Percentiles rank a stretch among this genome's conserved stretches.
phyloP scores from a whole-genome alignment of 1,140 invertebrate genomes.

The Nephila pilipes region DNA sequence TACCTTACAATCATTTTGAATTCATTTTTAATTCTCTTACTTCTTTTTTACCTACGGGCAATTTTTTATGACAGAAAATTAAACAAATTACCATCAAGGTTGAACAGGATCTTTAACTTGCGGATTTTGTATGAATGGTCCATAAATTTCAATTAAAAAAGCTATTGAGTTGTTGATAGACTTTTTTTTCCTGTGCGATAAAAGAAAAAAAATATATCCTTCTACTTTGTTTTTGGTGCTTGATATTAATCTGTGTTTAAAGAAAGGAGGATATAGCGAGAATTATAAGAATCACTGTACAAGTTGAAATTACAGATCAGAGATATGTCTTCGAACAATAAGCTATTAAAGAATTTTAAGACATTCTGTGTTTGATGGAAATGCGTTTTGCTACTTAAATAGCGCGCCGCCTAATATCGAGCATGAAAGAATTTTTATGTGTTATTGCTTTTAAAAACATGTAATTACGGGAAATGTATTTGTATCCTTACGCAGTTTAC shows the following conservation, averaged over 20 bases:
- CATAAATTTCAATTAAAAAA: conserved; percentile 6
- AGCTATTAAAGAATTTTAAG: too few species aligned
- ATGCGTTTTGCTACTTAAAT: too few species aligned
- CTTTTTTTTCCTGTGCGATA: not conserved
- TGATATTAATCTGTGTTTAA: not conserved
- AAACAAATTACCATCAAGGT: not conserved
- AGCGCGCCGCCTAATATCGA: too few species aligned
- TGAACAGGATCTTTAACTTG: not conserved
- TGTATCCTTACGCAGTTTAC: too few species aligned
- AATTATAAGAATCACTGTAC: not conserved
- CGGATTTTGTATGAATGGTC: not conserved
- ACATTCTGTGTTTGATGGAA: too few species aligned
- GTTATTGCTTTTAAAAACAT: too few species aligned
- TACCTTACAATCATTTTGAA: too few species aligned
- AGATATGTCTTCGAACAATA: not conserved
- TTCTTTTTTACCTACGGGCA: too few species aligned
- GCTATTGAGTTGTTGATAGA: conserved; percentile 21
- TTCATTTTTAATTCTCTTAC: too few species aligned
- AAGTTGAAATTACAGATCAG: not conserved
- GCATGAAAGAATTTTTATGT: too few species aligned
- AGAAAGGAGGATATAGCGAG: not conserved
- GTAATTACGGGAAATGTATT: too few species aligned
- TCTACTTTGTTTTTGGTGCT: not conserved
- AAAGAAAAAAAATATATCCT: not conserved
- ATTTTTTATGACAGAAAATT: too few species aligned